A percentile compares a stretch with the other conserved stretches of the same genome.
These are phyloP conservation scores for Melanotaenia maccullochi DNA, from an alignment of 2,797 vertebrate genomes.

Conservation along the genomic window DNA sequence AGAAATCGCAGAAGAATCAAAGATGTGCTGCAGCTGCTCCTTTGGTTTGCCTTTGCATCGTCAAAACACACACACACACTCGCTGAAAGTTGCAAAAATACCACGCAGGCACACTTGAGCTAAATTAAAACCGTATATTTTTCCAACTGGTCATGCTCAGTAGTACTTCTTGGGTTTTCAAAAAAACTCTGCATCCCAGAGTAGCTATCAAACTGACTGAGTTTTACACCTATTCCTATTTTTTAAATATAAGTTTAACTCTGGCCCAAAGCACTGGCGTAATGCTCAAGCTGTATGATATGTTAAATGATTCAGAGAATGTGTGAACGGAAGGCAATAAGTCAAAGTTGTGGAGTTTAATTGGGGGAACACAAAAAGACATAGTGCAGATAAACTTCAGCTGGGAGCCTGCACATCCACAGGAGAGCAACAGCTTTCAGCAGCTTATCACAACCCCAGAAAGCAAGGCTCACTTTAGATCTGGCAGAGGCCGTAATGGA, in stretches of 20 bases:
- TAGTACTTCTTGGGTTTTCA: conserved; percentile 48
- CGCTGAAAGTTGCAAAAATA: conserved; percentile 30
- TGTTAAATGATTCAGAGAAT: conserved; percentile 53
- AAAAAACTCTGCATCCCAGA: conserved; percentile 63
- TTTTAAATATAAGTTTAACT: conserved; percentile 64
- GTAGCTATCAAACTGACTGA: conserved; percentile 67
- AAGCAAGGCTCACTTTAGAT: conserved; percentile 59
- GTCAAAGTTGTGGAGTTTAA: conserved; percentile 31
- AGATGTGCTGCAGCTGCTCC: conserved; percentile 79
- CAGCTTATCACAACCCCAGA: conserved; percentile 64
- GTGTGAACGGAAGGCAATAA: conserved; percentile 21
- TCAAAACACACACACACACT: conserved; percentile 34
- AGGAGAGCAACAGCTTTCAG: conserved; percentile 69
- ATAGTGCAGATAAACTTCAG: conserved; percentile 45
- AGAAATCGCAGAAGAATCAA: conserved; percentile 12
- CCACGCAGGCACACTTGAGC: conserved; percentile 18
- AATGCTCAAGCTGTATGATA: conserved; percentile 30
- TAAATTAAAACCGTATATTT: conserved; percentile 62
- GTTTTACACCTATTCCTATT: conserved; percentile 55
- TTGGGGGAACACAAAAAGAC: conserved; percentile 32
- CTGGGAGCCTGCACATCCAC: conserved; percentile 54
- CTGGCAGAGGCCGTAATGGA: conserved; percentile 57
- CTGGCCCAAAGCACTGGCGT: neutral
- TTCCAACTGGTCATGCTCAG: conserved; percentile 48
- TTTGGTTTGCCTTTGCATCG: conserved; percentile 55